phyloP scores from a whole-genome alignment of 1,140 invertebrate genomes.

The Bombus difficillimus region DNA sequence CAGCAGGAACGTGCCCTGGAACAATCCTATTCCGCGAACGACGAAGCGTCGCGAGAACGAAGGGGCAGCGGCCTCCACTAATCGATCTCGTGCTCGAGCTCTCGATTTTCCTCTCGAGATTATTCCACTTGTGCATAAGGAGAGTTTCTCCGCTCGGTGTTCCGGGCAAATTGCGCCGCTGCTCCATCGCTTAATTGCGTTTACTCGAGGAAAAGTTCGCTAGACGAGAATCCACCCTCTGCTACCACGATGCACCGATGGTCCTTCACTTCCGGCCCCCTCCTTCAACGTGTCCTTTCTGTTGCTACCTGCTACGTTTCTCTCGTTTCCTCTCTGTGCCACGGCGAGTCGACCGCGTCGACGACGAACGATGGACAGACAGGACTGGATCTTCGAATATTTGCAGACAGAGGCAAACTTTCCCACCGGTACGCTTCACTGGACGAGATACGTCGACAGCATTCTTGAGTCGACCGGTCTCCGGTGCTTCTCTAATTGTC shows the following conservation, averaged over 20 bases:
- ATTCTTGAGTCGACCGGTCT: background rate
- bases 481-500: background rate
- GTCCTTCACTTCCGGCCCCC: background rate
- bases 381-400: constrained; percentile 48
- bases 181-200: constrained; percentile 59
- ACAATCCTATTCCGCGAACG: background rate
- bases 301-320: background rate
- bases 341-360: constrained; percentile 2
- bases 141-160: constrained; percentile 44
- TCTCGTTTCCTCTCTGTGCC: background rate
- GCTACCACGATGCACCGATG: constrained; percentile 18
- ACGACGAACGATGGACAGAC: background rate
- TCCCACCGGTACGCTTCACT: background rate
- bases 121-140: constrained; percentile 48
- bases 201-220: constrained; percentile 58
- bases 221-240: constrained; percentile 8
- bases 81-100: constrained; percentile 38
- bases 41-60: constrained; percentile 1
- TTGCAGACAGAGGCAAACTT: constrained; percentile 37
- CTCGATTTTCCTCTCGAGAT: constrained; percentile 56
- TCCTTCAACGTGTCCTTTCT: constrained; percentile 3
- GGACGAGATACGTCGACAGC: background rate
- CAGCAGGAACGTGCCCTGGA: too few relatives aligned
- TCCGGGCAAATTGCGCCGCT: constrained; percentile 49
- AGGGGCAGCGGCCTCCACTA: constrained; percentile 11